Conservation (phyloP, 2,113 vertebrate genomes). For the Petaurus breviceps region DNA sequence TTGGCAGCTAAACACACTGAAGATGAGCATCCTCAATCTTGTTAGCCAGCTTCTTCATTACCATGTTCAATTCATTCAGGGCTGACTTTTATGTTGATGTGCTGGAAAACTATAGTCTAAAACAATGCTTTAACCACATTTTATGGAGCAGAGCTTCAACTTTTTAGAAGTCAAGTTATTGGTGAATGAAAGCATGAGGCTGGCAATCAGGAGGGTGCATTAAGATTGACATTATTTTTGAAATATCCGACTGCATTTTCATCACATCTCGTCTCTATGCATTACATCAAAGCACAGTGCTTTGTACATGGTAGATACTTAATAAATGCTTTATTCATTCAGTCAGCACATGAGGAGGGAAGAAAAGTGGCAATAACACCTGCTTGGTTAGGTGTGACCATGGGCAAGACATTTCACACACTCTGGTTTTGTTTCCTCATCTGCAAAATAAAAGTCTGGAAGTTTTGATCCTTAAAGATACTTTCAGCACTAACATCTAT, state of each 20-base stretch:
- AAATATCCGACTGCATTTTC: neutral
- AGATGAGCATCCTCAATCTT: neutral
- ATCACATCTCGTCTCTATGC: neutral
- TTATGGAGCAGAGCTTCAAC: neutral
- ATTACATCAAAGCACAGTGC: neutral
- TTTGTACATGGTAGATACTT: neutral
- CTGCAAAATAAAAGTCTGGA: neutral
- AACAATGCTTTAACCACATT: neutral
- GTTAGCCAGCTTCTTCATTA: neutral
- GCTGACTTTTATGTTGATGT: neutral
- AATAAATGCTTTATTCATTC: neutral
- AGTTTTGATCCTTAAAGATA: neutral
- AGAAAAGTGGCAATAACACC: neutral
- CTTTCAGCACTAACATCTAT: neutral
- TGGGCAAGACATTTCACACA: neutral
- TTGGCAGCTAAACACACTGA: neutral
- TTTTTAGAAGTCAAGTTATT: neutral
- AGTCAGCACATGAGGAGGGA: neutral
- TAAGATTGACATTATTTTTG: neutral
- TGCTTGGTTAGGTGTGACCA: neutral
- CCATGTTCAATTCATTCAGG: neutral
- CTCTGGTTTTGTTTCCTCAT: neutral
- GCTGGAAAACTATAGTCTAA: neutral
- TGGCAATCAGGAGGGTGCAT: neutral
- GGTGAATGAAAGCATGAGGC: neutral